Base-by-base conservation (phyloP, 2,797 vertebrate species). In the Chloroceryle inda region DNA sequence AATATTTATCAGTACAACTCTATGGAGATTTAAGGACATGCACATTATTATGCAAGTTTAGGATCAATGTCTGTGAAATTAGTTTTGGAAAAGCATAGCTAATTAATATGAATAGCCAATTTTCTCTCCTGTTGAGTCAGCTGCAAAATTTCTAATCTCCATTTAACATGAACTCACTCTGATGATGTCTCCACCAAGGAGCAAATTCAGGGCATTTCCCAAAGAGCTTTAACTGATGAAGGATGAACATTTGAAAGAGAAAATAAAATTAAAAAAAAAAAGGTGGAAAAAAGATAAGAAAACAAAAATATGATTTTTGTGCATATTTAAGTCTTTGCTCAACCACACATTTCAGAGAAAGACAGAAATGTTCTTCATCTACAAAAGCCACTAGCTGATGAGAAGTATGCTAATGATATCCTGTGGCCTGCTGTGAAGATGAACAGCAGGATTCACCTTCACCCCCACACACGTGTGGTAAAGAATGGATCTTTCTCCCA, bases 131-230 rank as follows among this genome's bases (percentile, higher is more conserved):
- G 37, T 58, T 95, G 88, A 96, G 58, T 73, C 85, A 94, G 52
- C 44, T 69, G 73, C 63, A 92, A 88, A 87, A 90, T 85, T 92
- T 92, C 63, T 85, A 74, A 90, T 86, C 84, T 84, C 81, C 73
- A 66, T 78, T 94, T 80, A 93, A 92, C 49, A 31, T 58, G 61
- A 88, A 71, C 23, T 49, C 26, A 40, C 49, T 23, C 55, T 61
- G 62, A 78, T 67, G 67, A 78, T 62, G 87, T 82, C 73, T 92
- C 38, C 69, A 45, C 18, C 40, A 83, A 31, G 38, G 33, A 94
- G 26, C 11, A 92, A 92, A 91, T 21, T 64, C 18, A 64, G 19
- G 19, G 21, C 42, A 59, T 68, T 85, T 87, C 55, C 22, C 42
- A 62, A 63, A 78, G 29, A 84, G 18, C 29, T 95, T 66, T 84